These are phyloP conservation scores for Drosophila setosimentum DNA, from an alignment of 2,888 invertebrate genomes.

Conservation along the genomic window DNA sequence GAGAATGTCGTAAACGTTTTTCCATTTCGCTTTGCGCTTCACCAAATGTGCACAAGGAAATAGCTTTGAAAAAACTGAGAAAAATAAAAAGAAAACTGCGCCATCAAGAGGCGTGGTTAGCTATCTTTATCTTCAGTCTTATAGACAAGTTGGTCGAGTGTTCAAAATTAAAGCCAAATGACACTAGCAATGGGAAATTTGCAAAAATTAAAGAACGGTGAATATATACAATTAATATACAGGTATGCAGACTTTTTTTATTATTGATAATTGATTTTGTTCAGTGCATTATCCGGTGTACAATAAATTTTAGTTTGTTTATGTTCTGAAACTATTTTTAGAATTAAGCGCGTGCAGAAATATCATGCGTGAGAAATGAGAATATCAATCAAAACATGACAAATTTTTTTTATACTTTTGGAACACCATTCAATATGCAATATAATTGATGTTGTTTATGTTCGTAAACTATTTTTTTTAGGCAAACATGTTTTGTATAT, in stretches of 20 bases:
- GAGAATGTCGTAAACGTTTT: constrained; percentile 78
- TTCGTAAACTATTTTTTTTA: background rate
- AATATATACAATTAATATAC: background rate
- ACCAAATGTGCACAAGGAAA: constrained; percentile 12
- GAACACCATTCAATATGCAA: background rate
- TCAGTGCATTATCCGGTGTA: background rate
- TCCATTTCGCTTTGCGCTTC: constrained; percentile 26
- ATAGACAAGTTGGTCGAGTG: background rate
- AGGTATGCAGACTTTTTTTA: too few relatives aligned
- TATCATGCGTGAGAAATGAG: background rate
- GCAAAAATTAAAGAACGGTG: background rate
- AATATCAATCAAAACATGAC: background rate
- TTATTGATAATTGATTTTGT: background rate
- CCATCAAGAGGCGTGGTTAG: constrained; percentile 29
- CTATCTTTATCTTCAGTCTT: background rate
- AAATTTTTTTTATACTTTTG: background rate
- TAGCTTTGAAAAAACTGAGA: background rate
- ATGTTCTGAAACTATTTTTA: background rate
- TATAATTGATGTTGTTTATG: background rate
- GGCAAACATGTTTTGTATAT: too few relatives aligned
- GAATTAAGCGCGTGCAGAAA: background rate
- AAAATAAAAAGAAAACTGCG: constrained; percentile 23
- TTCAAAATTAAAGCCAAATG: constrained; percentile 3
- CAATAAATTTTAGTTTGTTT: background rate
- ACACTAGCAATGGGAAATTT: background rate